Evolutionary conservation across 2,888 invertebrate species (phyloP).

Genomic region (Lycaena phlaeas): DNA sequence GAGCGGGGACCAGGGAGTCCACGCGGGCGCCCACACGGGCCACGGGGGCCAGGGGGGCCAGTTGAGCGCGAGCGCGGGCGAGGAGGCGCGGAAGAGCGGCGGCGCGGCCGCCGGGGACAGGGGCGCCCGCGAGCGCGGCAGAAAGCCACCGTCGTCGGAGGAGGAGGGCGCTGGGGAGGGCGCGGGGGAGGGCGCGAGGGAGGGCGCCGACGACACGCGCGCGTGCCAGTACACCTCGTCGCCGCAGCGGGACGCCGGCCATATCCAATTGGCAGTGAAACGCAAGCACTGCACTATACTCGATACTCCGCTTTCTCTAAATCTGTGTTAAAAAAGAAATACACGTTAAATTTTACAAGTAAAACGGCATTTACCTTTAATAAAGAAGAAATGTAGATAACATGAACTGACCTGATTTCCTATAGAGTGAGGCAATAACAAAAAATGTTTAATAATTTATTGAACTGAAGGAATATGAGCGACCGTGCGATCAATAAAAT

Average conservation of each 20-base stretch:
- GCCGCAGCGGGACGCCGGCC: constrained; percentile 81
- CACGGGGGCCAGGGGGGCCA: constrained; percentile 74
- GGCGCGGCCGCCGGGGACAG: constrained; percentile 77
- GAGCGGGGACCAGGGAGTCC: constrained; percentile 80
- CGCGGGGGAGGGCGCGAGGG: constrained; percentile 25
- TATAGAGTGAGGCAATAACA: constrained; percentile 29
- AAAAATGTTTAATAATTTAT: not conserved
- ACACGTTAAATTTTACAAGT: no score
- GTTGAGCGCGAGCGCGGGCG: constrained; percentile 54
- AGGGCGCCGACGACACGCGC: constrained; percentile 23
- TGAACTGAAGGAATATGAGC: constrained; percentile 5
- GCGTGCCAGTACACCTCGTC: constrained; percentile 41
- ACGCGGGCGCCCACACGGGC: constrained; percentile 77
- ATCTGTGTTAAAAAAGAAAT: constrained; percentile 75
- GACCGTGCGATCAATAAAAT: no score
- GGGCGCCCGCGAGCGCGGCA: constrained; percentile 70
- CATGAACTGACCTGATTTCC: constrained; percentile 59
- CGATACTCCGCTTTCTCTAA: constrained; percentile 96
- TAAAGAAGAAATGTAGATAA: not conserved
- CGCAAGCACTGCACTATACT: constrained; percentile 82
- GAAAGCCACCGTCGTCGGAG: constrained; percentile 90
- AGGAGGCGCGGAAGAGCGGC: constrained; percentile 58
- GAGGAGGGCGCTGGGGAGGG: constrained; percentile 65
- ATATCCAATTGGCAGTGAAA: constrained; percentile 79
- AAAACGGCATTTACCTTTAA: no score